A percentile compares a stretch with the other conserved stretches of the same genome.
phyloP scores from a whole-genome alignment of 2,888 invertebrate species.

The Ceratothoa steindachneri region DNA sequence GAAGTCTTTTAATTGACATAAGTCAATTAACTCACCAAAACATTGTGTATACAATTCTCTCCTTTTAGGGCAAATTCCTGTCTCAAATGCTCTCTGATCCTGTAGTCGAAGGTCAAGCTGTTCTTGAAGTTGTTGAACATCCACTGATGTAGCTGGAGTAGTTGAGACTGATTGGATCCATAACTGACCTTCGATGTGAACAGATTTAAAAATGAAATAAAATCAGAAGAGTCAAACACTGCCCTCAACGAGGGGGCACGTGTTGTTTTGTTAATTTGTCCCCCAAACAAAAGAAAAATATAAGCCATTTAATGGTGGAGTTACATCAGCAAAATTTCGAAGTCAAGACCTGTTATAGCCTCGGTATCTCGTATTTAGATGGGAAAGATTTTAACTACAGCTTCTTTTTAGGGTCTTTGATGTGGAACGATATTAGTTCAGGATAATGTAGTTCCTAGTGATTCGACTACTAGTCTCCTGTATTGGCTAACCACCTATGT shows the following conservation, averaged over 20 bases:
- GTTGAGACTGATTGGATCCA: conserved; percentile 92
- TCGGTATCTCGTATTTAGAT: no score
- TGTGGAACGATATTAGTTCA: no score
- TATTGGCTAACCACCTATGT: no score
- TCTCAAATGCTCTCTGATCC: conserved; percentile 89
- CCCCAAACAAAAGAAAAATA: not conserved
- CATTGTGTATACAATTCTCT: conserved; percentile 92
- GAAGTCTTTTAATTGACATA: no score
- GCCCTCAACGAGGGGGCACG: not conserved
- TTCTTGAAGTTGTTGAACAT: conserved; percentile 93
- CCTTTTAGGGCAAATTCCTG: conserved; percentile 91
- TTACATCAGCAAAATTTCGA: no score
- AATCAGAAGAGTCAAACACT: not conserved
- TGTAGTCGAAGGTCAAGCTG: conserved; percentile 85
- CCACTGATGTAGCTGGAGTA: conserved; percentile 89
- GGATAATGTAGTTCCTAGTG: no score
- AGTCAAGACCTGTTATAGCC: no score
- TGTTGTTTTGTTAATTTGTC: not conserved
- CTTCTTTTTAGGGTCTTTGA: no score
- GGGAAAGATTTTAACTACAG: no score
- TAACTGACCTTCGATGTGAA: conserved; percentile 74
- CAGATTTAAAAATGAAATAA: not conserved
- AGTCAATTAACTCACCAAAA: conserved; percentile 75
- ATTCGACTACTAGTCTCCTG: no score
- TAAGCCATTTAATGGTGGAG: no score